Percentiles rank a stretch among this genome's conserved stretches.
phyloP scores from a whole-genome alignment of 2,113 vertebrate species.

The Crocuta crocuta region DNA sequence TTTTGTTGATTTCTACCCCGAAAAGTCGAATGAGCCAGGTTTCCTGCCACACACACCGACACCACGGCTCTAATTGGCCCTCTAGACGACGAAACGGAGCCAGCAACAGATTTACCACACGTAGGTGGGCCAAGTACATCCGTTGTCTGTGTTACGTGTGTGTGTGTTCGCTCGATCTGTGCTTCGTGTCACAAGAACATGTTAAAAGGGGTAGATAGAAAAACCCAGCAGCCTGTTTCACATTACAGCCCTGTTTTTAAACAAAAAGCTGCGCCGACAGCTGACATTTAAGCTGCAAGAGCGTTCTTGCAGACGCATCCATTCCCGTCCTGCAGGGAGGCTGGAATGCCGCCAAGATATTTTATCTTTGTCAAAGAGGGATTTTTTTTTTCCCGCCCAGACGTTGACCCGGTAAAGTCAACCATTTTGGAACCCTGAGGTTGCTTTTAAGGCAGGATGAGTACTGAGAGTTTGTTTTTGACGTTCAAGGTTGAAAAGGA shows the following conservation, averaged over 20 bases:
- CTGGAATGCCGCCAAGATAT: fast-evolving
- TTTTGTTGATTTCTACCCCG: too few relatives aligned
- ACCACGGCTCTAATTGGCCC: neutral
- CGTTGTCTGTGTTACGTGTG: neutral
- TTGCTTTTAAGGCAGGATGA: neutral
- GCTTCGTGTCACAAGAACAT: fast-evolving
- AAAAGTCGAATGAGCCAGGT: neutral
- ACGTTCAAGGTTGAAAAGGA: neutral
- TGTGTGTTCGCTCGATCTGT: fast-evolving
- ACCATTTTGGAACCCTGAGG: fast-evolving
- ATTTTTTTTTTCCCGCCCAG: neutral
- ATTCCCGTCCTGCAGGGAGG: neutral
- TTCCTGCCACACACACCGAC: fast-evolving
- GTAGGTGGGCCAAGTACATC: fast-evolving
- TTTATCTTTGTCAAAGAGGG: neutral
- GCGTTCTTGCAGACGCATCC: fast-evolving
- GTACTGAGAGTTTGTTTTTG: neutral
- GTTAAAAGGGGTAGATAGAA: fast-evolving
- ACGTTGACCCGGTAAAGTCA: neutral
- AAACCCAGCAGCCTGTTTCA: neutral
- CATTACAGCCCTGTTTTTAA: neutral
- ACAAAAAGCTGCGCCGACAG: neutral
- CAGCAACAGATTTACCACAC: fast-evolving
- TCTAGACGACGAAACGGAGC: neutral
- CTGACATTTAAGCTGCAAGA: fast-evolving